phyloP scores from a whole-genome alignment of 2,113 vertebrate genomes.

The Boulengeromyrus knoepffleri region DNA sequence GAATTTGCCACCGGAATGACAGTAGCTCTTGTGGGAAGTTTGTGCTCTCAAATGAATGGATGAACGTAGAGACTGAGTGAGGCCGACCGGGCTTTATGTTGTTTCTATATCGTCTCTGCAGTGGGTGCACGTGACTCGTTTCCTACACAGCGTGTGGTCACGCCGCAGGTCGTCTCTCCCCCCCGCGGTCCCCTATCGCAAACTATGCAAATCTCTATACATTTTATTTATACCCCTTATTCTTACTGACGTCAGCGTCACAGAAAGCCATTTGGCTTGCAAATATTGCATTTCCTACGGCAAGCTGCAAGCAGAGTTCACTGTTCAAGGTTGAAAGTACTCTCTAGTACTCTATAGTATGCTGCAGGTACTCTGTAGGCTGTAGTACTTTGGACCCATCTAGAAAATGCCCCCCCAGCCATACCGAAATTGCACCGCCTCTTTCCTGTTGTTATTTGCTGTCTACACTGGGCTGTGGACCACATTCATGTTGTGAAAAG shows the following conservation, averaged over 20 bases:
- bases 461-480: not conserved
- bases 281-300: slow-evolving; percentile 30
- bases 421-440: not conserved
- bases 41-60: not conserved
- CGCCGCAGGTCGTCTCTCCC: too few species aligned
- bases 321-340: not conserved
- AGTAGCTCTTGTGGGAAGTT: not conserved
- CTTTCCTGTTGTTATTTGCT: not conserved
- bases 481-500: not conserved
- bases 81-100: not conserved
- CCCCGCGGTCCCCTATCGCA: not conserved
- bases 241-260: slow-evolving; percentile 10
- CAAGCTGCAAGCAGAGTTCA: not conserved
- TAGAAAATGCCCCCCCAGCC: not conserved
- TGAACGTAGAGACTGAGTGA: not conserved
- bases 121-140: not conserved
- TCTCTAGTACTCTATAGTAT: not conserved
- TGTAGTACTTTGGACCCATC: not conserved
- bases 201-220: slow-evolving; percentile 21
- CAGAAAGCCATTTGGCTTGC: slow-evolving; percentile 28
- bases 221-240: slow-evolving; percentile 11
- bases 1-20: not conserved
- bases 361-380: not conserved
- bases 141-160: not conserved
- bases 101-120: not conserved